Evolutionary conservation across 2,113 vertebrate species (phyloP), one percentile per base, ranked within the genome.

Genomic region (Malurus melanocephalus): DNA sequence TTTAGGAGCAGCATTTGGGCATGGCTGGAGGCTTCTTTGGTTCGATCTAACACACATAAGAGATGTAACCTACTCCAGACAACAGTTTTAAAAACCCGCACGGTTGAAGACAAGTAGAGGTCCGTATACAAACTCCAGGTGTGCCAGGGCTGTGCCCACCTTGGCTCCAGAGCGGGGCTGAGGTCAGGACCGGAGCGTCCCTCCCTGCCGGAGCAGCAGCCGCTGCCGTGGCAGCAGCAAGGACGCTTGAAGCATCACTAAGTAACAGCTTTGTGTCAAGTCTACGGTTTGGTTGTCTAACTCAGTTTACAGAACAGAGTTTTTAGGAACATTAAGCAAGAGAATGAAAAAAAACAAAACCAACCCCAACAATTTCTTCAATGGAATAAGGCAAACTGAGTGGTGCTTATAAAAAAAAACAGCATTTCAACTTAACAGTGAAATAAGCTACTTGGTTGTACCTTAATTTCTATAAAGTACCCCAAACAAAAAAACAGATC

Each of bases 21-120:
- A 98, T 98, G 98, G 98, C 98, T 98, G 97, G 98, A 99, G 98
- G 98, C 98, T 97, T 99, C 99, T 99, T 99, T 99, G 99, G 99
- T 99, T 99, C 97, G 97, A 97, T 98, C 98, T 96, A 97, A 99
- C 98, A 98, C 97, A 98, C 96, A 88, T 93, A 97, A 98, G 98
- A 98, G 98, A 98, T 98, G 97, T 93, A 97, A 98, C 97, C 98
- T 97, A 97, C 97, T 98, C 98, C 97, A 97, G 96, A 97, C 96
- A 94, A 94, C 94, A 92, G 86, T 84, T 97, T 96, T 30, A 38
- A 94, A 95, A 97, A 97, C 96, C 95, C 87, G 91, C 96, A 97
- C 97, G 55, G 88, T 76, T 96, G 96, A 92, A 96, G 93, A 97
- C 96, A 89, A 88, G 92, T 64, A 69, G 95, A 97, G 94, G 97